These are phyloP conservation scores for Anas capensis DNA, from an alignment of 2,797 vertebrate species.

Conservation along the genomic window DNA sequence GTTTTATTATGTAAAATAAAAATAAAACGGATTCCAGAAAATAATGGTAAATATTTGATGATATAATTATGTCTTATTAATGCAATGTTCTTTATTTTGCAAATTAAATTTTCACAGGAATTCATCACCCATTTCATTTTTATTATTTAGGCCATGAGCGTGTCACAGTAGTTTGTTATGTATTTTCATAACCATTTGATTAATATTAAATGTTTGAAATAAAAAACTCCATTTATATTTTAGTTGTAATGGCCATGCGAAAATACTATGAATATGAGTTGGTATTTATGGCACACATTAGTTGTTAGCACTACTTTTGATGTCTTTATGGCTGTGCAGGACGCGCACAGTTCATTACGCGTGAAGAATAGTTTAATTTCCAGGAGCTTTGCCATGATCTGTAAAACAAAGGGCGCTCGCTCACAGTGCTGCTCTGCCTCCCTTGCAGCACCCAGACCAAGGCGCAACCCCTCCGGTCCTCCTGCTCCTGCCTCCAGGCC, in stretches of 20 bases:
- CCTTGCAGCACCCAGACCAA: too few relatives aligned
- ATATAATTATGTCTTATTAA: conserved; percentile 83
- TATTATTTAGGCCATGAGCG: conserved; percentile 75
- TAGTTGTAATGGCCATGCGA: conserved; percentile 64
- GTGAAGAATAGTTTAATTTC: conserved; percentile 76
- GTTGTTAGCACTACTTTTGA: conserved; percentile 66
- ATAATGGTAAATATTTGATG: conserved; percentile 84
- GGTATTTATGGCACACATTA: conserved; percentile 65
- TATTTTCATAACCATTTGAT: conserved; percentile 80
- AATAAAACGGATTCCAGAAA: conserved; percentile 74
- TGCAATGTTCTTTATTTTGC: conserved; percentile 77
- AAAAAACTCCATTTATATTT: conserved; percentile 75
- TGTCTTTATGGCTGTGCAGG: conserved; percentile 60
- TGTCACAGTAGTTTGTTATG: conserved; percentile 77
- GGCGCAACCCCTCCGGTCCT: too few relatives aligned
- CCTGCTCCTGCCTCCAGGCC: too few relatives aligned
- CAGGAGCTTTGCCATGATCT: conserved; percentile 27
- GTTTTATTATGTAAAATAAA: conserved; percentile 74
- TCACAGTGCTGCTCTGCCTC: not conserved
- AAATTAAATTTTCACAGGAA: conserved; percentile 80
- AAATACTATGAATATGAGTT: conserved; percentile 59
- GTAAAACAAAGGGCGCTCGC: not conserved
- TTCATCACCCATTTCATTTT: conserved; percentile 79
- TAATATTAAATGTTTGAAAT: conserved; percentile 80
- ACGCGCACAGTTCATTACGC: conserved; percentile 57